Conservation (phyloP, 2,113 vertebrate genomes). For the Butastur rufipennis region DNA sequence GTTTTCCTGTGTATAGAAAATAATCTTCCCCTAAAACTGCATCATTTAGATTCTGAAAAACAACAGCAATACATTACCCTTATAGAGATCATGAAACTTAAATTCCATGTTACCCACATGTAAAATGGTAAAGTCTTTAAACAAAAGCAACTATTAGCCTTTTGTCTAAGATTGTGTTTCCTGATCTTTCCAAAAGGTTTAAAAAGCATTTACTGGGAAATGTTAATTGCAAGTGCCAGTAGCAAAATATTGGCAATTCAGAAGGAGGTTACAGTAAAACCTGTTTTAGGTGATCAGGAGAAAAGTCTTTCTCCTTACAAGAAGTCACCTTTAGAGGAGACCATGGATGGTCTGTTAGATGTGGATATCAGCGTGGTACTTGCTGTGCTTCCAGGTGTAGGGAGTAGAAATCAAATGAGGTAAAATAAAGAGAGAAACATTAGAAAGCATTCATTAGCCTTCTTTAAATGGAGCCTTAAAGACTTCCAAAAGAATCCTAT, state of each 20-base stretch:
- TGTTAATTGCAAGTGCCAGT: not conserved
- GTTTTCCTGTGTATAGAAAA: not conserved
- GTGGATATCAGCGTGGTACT: not conserved
- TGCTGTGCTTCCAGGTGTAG: fast-evolving
- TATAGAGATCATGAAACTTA: not conserved
- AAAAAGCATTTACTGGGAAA: not conserved
- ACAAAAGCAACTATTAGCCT: not conserved
- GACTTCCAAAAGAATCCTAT: not conserved
- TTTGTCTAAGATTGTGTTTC: not conserved
- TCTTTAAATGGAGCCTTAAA: not conserved
- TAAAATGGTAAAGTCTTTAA: not conserved
- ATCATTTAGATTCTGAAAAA: not conserved
- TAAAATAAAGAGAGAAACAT: not conserved
- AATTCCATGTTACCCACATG: not conserved
- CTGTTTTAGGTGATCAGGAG: not conserved
- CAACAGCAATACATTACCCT: not conserved
- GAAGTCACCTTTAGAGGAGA: not conserved
- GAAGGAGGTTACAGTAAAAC: not conserved
- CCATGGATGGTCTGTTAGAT: not conserved
- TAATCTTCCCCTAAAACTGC: not conserved
- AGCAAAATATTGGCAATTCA: not conserved
- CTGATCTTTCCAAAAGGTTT: not conserved
- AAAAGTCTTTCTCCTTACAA: not conserved
- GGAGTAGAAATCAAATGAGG: not conserved
- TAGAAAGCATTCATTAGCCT: not conserved